Evolutionary conservation across 2,113 vertebrate genomes (phyloP), one percentile per base, ranked within the genome.

Genomic region (Actenoides hombroni): DNA sequence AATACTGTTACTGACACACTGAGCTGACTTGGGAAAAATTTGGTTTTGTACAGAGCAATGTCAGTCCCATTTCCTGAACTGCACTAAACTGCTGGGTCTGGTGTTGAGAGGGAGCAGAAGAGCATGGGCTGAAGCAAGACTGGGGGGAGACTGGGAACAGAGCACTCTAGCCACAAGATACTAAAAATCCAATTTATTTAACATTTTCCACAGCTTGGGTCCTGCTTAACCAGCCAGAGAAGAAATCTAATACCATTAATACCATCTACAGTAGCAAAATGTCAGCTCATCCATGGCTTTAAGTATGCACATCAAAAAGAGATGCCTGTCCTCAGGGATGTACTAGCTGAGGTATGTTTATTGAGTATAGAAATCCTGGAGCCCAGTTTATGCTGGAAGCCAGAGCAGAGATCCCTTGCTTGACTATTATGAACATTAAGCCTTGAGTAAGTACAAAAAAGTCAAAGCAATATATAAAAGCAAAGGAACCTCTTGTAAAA

Each of bases 191-290:
- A 23, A 26, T 64, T 67, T 48, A 26, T 74, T 63, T 25, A 42
- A 63, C 1, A 31, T 28, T 79, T 76, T 48, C 19, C 18, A 3
- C 31, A 74, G 15, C 15, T 69, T 71, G 11, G 5, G 21, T 80
- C 16, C 28, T 70, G 42, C 33, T 90, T 76, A 59, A 40, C 26
- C 49, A 91, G 26, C 5, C 37, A 90, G 81, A 79, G n/a, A 33
- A 86, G 37, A 73, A 65, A 61, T 21, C 31, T 21, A 83, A 37
- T 17, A 37, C 14, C 46, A 46, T 46, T 46, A 46, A 20, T 46
- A 46, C 19, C 21, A 40, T 13, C 13, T 67, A 16, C 0, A 0
- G 33, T 0, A 67, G 31, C 28, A 54, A 88, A 81, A 61, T 16
- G 33, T 33, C 51, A 88, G 21, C 9, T 90, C 35, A 39, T 19